These are phyloP conservation scores for Myopa testacea DNA, from an alignment of 2,888 invertebrate genomes.

Conservation along the genomic window DNA sequence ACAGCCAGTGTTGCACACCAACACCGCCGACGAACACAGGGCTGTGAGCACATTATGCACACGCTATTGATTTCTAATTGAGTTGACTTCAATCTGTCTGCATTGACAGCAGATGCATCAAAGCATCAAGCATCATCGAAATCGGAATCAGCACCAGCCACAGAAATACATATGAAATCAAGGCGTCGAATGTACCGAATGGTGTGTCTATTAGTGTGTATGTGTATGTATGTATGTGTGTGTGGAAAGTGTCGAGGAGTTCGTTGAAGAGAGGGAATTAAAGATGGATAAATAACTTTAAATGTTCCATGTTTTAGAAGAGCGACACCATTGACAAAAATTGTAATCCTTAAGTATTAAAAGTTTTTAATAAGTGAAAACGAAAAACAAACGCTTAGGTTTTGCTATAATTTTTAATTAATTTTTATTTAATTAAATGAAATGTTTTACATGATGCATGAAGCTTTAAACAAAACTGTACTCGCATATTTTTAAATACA, in stretches of 20 bases:
- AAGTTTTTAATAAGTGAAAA: no score
- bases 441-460: no score
- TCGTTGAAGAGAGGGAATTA: not conserved
- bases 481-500: not conserved
- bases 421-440: no score
- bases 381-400: not conserved
- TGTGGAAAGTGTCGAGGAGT: no score
- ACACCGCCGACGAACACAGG: not conserved
- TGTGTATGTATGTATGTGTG: not conserved
- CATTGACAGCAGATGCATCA: conserved; percentile 59
- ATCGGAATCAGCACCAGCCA: not conserved
- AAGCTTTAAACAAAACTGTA: no score
- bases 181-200: not conserved
- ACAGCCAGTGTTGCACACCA: not conserved
- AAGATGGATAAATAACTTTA: no score
- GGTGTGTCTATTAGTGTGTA: not conserved
- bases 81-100: conserved; percentile 67
- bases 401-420: not conserved
- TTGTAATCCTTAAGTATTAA: no score
- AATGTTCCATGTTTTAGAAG: no score
- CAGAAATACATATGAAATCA: not conserved
- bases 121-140: conserved; percentile 26
- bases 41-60: conserved; percentile 66
- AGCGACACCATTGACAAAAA: no score
- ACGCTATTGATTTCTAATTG: conserved; percentile 69